Evolutionary conservation across 1,140 invertebrate species (phyloP).

Genomic region (Drosophila pachea): DNA sequence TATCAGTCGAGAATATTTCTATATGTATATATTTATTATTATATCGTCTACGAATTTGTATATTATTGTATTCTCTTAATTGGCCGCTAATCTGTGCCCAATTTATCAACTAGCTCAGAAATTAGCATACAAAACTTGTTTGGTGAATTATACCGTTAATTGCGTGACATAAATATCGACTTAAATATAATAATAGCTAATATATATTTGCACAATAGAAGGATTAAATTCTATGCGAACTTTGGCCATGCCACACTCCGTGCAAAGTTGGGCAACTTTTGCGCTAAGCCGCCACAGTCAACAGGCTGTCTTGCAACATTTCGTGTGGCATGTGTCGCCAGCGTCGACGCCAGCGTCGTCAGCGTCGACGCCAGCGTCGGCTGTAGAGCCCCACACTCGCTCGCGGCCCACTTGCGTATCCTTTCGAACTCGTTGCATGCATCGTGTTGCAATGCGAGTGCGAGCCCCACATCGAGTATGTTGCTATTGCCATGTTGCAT

Average conservation of each 20-base stretch:
- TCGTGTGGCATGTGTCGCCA: slow-evolving; percentile 24
- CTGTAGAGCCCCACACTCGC: background rate
- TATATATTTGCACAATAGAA: too few relatives aligned
- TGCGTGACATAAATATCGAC: slow-evolving; percentile 18
- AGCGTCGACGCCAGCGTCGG: background rate
- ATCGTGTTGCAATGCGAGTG: slow-evolving; percentile 30
- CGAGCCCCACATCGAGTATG: slow-evolving; percentile 12
- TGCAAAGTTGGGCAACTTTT: background rate
- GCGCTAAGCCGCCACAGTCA: slow-evolving; percentile 25
- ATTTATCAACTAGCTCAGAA: background rate
- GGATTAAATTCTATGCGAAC: background rate
- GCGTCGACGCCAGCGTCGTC: background rate
- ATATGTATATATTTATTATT: background rate
- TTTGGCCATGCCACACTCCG: background rate
- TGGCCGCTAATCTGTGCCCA: background rate
- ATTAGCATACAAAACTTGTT: background rate
- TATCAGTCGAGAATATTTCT: slow-evolving; percentile 4
- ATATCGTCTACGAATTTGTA: background rate
- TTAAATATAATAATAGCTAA: background rate
- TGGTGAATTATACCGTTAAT: too few relatives aligned
- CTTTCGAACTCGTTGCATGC: slow-evolving; percentile 19
- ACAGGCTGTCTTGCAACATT: slow-evolving; percentile 51
- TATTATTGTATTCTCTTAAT: slow-evolving; percentile 4
- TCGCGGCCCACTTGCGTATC: background rate
- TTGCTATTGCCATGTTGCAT: slow-evolving; percentile 44